These are phyloP conservation scores for Myzus persicae DNA, from an alignment of 1,140 invertebrate species.

Conservation along the genomic window DNA sequence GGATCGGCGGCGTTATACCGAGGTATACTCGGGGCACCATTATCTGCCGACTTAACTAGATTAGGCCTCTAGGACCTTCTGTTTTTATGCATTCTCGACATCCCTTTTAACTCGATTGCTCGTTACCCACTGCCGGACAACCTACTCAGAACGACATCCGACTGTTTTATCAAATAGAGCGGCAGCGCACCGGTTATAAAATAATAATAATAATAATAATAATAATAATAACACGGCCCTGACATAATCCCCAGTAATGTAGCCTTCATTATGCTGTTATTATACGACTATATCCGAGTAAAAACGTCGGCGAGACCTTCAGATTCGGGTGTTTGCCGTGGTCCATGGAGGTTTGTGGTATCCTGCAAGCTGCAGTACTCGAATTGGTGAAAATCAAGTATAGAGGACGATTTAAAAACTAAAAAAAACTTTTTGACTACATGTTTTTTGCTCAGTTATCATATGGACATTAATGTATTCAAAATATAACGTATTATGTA, in stretches of 20 bases:
- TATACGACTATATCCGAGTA: neutral
- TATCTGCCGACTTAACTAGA: conserved; percentile 36
- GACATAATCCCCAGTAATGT: neutral
- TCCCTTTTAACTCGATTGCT: conserved; percentile 50
- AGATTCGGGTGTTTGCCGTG: neutral
- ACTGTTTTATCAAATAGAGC: neutral
- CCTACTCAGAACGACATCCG: neutral
- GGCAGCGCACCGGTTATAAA: neutral
- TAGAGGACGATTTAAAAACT: no score
- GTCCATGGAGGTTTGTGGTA: neutral
- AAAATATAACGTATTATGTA: no score
- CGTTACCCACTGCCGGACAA: neutral
- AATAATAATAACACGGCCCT: neutral
- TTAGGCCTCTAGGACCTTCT: neutral
- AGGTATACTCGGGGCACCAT: conserved; percentile 5
- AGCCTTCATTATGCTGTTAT: neutral
- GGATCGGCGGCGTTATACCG: neutral
- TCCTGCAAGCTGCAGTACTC: no score
- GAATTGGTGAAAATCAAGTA: no score
- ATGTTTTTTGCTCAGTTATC: no score
- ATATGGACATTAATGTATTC: no score
- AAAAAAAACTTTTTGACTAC: no score
- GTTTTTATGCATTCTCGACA: neutral
- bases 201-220: neutral
- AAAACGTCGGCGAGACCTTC: neutral